Evolutionary conservation across 2,797 vertebrate genomes (phyloP), one percentile per base, ranked within the genome.

Genomic region (Xyrichtys novacula): DNA sequence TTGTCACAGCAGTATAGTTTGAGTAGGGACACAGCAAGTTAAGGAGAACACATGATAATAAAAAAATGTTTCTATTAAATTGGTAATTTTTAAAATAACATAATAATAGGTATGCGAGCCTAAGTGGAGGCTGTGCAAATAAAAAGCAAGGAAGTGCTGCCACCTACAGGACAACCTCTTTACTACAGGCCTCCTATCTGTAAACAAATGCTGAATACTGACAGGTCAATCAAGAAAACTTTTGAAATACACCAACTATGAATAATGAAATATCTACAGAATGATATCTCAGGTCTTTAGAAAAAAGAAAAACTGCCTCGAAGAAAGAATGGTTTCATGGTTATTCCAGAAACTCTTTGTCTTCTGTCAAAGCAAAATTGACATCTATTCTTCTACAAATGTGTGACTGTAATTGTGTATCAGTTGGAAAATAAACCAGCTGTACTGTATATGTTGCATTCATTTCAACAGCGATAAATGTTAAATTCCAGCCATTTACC

Each of bases 91-190:
- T 56, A 32, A 61, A 65, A 38, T n/a, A 43, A 76, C 39, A 65
- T 71, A 73, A 79, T 25, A 60, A 34, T 12, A 83, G 22, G 48
- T 19, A 34, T 46, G 65, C 56, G 46, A 55, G 50, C 17, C 20
- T 46, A 6, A 55, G 46, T 38, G 15, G n/a, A 50, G 52, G 19
- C 7, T 68, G 43, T 48, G 39, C 22, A 32, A 57, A 64, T 25
- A 0, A 79, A 17, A 16, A 4, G 12, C 65, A 29, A 36, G 70
- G 53, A 48, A 38, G 31, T 88, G 77, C 86, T 90, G 89, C 92
- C 93, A 90, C 67, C 92, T 85, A 78, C 81, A 87, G 91, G 86
- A 53, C 25, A 40, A 10, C 1, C n/a, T 29, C 9, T 7, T 25
- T 32, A 71, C 44, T 74, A 34, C 80, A 72, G n/a, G 19, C 3